Percentiles rank a stretch among this genome's conserved stretches.
Evolutionary conservation across 2,797 vertebrate genomes (phyloP).

Genomic region (Odontamblyopus lacepedii): DNA sequence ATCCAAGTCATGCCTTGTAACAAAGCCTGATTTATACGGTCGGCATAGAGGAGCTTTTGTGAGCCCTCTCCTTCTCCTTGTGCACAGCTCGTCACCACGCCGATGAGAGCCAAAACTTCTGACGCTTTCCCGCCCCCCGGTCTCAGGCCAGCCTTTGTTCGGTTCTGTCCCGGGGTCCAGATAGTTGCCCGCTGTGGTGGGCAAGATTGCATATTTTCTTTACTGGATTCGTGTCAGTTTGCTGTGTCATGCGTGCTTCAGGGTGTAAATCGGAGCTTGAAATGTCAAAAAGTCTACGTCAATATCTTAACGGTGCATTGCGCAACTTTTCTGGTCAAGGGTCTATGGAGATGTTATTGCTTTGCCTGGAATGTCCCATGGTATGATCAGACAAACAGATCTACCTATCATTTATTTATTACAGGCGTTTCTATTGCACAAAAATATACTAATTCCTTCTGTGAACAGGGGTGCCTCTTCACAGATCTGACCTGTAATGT

Average conservation of each 20-base stretch:
- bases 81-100: slow-evolving; percentile 83
- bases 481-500: no score
- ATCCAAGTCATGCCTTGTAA: slow-evolving; percentile 92
- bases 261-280: not conserved
- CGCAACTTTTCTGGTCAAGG: no score
- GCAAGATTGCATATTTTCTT: slow-evolving; percentile 73
- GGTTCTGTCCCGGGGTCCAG: slow-evolving; percentile 78
- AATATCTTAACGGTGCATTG: no score
- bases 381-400: no score
- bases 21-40: slow-evolving; percentile 92
- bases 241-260: slow-evolving; percentile 32
- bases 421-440: no score
- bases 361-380: no score
- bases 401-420: no score
- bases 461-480: no score
- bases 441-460: no score
- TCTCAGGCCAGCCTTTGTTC: slow-evolving; percentile 89
- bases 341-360: no score
- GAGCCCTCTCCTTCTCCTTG: slow-evolving; percentile 51
- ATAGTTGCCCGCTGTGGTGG: slow-evolving; percentile 73
- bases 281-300: not conserved
- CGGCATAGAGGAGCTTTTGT: slow-evolving; percentile 93
- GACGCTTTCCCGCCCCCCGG: slow-evolving; percentile 80
- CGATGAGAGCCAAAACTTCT: slow-evolving; percentile 87
- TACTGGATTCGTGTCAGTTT: slow-evolving; percentile 38